These are phyloP conservation scores for Anabacerthia variegaticeps DNA, from an alignment of 2,797 vertebrate genomes.

Conservation along the genomic window DNA sequence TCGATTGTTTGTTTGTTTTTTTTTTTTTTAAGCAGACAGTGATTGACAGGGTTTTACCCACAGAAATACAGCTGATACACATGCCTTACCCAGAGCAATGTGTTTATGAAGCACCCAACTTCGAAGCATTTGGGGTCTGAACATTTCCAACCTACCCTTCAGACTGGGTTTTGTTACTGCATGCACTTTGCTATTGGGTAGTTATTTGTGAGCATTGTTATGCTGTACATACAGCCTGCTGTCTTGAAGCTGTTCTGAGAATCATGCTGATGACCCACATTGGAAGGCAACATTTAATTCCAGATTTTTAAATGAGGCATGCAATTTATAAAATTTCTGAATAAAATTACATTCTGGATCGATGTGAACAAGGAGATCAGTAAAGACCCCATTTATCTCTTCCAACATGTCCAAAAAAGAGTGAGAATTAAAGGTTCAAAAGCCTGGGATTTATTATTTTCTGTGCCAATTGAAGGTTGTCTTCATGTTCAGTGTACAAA, in stretches of 20 bases:
- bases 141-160: not conserved
- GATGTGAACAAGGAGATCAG: not conserved
- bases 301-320: constrained; percentile 25
- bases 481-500: constrained; percentile 43
- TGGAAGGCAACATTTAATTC: not conserved
- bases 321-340: constrained; percentile 21
- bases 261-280: not conserved
- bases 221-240: not conserved
- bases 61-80: not conserved
- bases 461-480: constrained; percentile 40
- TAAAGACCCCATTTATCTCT: constrained; percentile 12
- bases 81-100: not conserved
- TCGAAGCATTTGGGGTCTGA: not conserved
- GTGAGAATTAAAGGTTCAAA: constrained; percentile 41
- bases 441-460: constrained; percentile 39
- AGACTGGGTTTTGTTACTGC: not conserved
- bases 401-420: not conserved
- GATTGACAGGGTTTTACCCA: not conserved
- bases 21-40: not conserved
- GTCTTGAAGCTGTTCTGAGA: constrained; percentile 28
- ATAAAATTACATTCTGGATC: constrained; percentile 18
- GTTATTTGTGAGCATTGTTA: constrained; percentile 8
- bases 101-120: not conserved
- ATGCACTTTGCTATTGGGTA: not conserved
- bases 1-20: too few species aligned